phyloP scores from a whole-genome alignment of 2,113 vertebrate genomes.

The Pelmatolapia mariae region DNA sequence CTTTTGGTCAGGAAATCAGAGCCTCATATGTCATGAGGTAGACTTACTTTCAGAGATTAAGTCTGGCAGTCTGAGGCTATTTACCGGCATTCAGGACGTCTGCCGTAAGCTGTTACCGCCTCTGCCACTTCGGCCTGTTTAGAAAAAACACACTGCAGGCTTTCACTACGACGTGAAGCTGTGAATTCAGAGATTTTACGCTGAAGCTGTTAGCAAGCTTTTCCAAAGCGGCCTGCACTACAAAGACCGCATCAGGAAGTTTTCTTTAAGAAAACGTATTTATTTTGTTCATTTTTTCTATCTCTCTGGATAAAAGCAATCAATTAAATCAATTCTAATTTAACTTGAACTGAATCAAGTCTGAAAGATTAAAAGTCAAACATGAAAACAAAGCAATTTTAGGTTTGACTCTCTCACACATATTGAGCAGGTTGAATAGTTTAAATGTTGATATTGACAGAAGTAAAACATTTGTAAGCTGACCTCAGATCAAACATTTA shows the following conservation, averaged over 20 bases:
- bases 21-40: conserved; percentile 58
- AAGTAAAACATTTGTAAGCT: background rate
- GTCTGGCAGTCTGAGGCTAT: conserved; percentile 40
- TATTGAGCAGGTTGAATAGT: background rate
- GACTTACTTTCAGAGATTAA: conserved; percentile 55
- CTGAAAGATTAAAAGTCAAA: background rate
- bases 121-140: background rate
- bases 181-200: background rate
- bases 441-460: background rate
- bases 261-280: background rate
- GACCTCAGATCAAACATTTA: background rate
- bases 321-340: background rate
- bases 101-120: background rate
- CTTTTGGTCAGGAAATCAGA: conserved; percentile 50
- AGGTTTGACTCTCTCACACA: background rate
- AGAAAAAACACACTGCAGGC: background rate
- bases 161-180: background rate
- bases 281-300: background rate
- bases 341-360: background rate
- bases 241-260: background rate
- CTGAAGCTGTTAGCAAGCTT: background rate
- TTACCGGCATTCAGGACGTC: conserved; percentile 42
- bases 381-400: background rate
- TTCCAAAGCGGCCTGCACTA: background rate
- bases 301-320: background rate